Evolutionary conservation across 2,888 invertebrate species (phyloP), one percentile per base, ranked within the genome.

Genomic region (Leptopilina drosophilae): DNA sequence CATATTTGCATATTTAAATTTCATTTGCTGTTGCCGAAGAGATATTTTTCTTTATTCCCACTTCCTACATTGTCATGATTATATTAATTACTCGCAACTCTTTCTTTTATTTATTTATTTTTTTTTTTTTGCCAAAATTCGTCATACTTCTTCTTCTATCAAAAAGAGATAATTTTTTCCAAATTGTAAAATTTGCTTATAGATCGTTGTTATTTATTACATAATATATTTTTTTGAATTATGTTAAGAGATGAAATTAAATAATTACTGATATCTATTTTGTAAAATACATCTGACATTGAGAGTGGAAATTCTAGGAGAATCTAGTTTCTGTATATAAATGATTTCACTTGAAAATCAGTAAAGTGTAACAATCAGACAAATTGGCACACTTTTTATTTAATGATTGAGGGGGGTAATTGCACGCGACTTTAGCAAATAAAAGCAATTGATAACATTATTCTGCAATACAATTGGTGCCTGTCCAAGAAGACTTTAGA

Each of bases 401-500:
- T 73, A 73, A 53, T 33, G 53, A 40, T n/a, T 33, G 20, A 33
- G 33, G 56, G 14, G 69, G 56, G 56, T 8, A 56, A 73, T 15
- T 73, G 73, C 73, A 59, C 73, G 73, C 73, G 73, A 73, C 73
- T 73, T 33, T n/a, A n/a, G 11, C 56, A n/a, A 73, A 59, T 56
- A 73, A 73, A 73, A 56, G 56, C 53, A 73, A 56, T 73, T 59
- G 56, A 73, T 56, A 73, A 33, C 33, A 33, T 53, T n/a, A 73
- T 26, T 56, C 26, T 53, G n/a, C 33, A 14, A 56, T 40, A 26
- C 73, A 73, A 59, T 73, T 73, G 73, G 73, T 56, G 56, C 9
- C 15, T n/a, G 12, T 49, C 26, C 56, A 33, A 73, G 33, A 73
- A 40, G 56, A 64, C 49, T 73, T 80, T 65, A 81, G 80, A 78